A percentile compares a stretch with the other conserved stretches of the same genome.
Conservation (phyloP, 2,888 invertebrate species). For the Ecdyonurus torrentis region DNA sequence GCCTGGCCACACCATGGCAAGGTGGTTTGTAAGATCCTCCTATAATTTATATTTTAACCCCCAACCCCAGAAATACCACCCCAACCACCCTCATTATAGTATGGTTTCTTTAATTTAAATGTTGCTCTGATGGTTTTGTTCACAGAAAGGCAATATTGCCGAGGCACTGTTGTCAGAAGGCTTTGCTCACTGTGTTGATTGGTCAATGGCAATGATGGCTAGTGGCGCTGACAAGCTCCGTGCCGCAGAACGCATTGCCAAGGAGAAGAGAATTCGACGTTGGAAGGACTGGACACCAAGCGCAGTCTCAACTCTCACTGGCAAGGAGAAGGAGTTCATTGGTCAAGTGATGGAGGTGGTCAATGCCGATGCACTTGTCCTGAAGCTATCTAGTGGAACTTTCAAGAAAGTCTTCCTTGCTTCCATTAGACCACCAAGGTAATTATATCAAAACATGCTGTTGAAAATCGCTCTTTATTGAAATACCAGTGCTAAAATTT, state of each 20-base stretch:
- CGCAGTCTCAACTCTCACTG: conserved; percentile 35
- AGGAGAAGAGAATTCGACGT: conserved; percentile 66
- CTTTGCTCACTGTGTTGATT: conserved; percentile 85
- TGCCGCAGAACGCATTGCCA: conserved; percentile 71
- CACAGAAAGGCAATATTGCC: conserved; percentile 67
- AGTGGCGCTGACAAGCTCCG: conserved; percentile 65
- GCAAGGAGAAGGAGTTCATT: conserved; percentile 64
- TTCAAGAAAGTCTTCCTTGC: conserved; percentile 88
- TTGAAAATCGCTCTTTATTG: no score
- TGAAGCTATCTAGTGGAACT: conserved; percentile 61
- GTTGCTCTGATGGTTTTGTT: no score
- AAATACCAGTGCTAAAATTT: no score
- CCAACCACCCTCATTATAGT: no score
- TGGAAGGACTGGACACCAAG: conserved; percentile 81
- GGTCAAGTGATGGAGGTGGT: conserved; percentile 80
- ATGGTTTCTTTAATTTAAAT: no score
- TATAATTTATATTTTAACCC: no score
- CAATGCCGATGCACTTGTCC: conserved; percentile 83
- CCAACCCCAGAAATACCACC: no score
- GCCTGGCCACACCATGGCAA: conserved; percentile 5
- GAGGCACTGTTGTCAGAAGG: conserved; percentile 80
- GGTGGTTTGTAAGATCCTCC: no score
- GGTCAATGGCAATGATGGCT: conserved; percentile 72
- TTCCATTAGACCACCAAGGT: conserved; percentile 87
- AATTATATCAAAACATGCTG: no score